Conservation (phyloP, 2,113 vertebrate species). For the Cariama cristata region DNA sequence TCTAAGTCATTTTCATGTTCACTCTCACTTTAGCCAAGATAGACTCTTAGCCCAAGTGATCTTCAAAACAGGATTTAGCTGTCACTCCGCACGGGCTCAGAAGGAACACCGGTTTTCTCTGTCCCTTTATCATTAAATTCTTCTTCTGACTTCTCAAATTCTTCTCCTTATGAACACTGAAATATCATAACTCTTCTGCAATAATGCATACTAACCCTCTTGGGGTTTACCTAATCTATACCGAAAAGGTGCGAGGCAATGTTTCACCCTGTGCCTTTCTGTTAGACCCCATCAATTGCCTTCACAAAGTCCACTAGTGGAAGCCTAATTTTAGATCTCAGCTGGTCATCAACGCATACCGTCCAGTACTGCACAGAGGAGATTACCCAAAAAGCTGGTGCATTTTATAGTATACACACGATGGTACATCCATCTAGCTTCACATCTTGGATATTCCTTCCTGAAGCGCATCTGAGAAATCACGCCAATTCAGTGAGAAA, state of each 20-base stretch:
- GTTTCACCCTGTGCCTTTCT: background rate
- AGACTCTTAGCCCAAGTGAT: constrained; percentile 18
- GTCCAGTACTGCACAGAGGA: background rate
- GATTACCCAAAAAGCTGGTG: background rate
- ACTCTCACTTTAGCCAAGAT: background rate
- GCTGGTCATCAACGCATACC: background rate
- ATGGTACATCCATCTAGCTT: background rate
- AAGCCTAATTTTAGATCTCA: background rate
- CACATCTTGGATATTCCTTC: background rate
- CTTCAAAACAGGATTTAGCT: constrained; percentile 38
- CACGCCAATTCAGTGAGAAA: background rate
- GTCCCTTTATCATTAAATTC: background rate
- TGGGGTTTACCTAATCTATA: background rate
- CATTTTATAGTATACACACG: background rate
- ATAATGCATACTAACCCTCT: background rate
- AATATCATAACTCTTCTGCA: background rate
- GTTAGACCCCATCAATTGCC: background rate
- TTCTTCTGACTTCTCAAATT: background rate
- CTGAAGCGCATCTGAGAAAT: background rate
- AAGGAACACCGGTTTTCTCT: background rate
- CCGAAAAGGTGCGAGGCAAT: background rate
- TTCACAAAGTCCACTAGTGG: background rate
- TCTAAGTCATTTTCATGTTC: constrained; percentile 1
- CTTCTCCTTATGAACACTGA: background rate
- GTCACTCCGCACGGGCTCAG: background rate